A percentile compares a stretch with the other conserved stretches of the same genome.
These are phyloP conservation scores for Subacronicta megacephala DNA, from an alignment of 2,888 invertebrate genomes.

Conservation along the genomic window DNA sequence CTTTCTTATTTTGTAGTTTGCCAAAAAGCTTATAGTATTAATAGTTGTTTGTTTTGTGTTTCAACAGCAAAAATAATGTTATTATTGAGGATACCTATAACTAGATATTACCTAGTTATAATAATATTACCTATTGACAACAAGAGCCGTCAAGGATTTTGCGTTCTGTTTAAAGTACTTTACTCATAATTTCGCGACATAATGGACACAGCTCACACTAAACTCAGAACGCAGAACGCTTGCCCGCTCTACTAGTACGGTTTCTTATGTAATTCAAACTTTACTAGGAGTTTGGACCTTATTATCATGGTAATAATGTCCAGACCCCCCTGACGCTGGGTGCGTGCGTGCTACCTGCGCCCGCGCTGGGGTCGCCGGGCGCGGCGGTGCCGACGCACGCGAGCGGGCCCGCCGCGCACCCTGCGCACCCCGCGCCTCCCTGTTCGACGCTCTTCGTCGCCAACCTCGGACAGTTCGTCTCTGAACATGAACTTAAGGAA, in stretches of 20 bases:
- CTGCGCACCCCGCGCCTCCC: constrained; percentile 93
- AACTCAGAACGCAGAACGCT: constrained; percentile 34
- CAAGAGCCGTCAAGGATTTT: constrained; percentile 22
- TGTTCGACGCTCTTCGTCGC: constrained; percentile 99
- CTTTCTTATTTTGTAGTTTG: constrained; percentile 2
- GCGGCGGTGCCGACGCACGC: constrained; percentile 92
- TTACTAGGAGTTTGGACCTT: constrained; percentile 56
- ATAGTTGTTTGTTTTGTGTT: neutral
- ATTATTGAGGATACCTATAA: neutral
- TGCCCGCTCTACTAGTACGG: constrained; percentile 67
- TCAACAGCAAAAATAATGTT: neutral
- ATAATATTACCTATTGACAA: constrained; percentile 5
- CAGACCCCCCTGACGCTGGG: constrained; percentile 89
- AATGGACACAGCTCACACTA: constrained; percentile 3
- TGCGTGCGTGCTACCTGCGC: constrained; percentile 97
- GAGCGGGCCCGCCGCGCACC: constrained; percentile 91
- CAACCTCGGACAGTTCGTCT: constrained; percentile 99
- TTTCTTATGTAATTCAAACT: constrained; percentile 39
- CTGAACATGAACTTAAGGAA: constrained; percentile 99
- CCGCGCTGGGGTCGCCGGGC: constrained; percentile 97
- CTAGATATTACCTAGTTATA: neutral
- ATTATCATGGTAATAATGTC: constrained; percentile 54
- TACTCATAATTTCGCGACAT: neutral
- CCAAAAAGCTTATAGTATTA: constrained; percentile 9
- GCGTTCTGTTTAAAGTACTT: constrained; percentile 19